Percentiles rank a stretch among this genome's conserved stretches.
Evolutionary conservation across 2,797 vertebrate genomes (phyloP).

Genomic region (Astyanax mexicanus): DNA sequence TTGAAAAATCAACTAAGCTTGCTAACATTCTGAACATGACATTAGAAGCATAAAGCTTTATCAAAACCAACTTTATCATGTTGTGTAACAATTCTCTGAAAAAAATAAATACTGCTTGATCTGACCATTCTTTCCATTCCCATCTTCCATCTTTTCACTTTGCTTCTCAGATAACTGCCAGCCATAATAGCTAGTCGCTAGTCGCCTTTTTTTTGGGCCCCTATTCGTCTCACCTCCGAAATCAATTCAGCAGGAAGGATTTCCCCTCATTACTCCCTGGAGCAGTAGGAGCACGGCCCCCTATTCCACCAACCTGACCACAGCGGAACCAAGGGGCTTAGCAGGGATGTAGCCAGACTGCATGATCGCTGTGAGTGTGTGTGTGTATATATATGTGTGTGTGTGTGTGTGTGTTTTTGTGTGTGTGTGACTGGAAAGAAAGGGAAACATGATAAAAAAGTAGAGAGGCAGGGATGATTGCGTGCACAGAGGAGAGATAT

Average conservation of each 20-base stretch:
- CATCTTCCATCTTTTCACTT: conserved; percentile 42
- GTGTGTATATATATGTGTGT: conserved; percentile 27
- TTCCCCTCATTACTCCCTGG: conserved; percentile 56
- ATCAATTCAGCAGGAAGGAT: conserved; percentile 58
- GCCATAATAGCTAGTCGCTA: conserved; percentile 41
- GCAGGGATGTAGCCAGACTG: conserved; percentile 32
- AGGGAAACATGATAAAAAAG: conserved; percentile 29
- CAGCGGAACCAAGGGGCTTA: conserved; percentile 33
- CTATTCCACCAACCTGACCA: conserved; percentile 41
- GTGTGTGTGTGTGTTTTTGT: conserved; percentile 32
- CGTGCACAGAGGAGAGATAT: neutral
- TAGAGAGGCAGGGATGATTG: conserved; percentile 7
- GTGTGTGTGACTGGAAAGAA: neutral
- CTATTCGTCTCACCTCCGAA: conserved; percentile 52
- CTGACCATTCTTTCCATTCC: no score
- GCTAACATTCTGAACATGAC: no score
- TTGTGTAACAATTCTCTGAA: neutral
- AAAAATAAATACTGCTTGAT: neutral
- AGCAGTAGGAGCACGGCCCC: conserved; percentile 22
- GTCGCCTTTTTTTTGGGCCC: conserved; percentile 12
- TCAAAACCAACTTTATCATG: neutral
- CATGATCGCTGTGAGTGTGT: conserved; percentile 30
- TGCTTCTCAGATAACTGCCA: conserved; percentile 31
- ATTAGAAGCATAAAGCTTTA: neutral
- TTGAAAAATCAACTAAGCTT: neutral